phyloP scores from a whole-genome alignment of 2,888 invertebrate genomes.

The Drosophila leonis region DNA sequence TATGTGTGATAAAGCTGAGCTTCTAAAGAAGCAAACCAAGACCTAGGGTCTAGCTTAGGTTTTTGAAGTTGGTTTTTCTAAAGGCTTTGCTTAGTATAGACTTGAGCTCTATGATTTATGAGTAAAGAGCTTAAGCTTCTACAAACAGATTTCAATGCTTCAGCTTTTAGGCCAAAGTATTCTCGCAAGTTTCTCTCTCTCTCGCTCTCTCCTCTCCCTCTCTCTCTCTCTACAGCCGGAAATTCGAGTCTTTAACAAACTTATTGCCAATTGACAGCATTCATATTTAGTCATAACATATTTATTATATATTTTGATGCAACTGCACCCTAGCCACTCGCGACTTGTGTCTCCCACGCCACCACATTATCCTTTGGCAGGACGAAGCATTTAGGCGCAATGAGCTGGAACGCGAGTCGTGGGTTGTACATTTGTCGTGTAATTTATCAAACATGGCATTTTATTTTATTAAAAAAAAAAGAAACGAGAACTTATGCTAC shows the following conservation, averaged over 20 bases:
- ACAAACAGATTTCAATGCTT: not conserved
- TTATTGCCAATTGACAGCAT: not conserved
- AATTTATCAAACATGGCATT: slow-evolving; percentile 64
- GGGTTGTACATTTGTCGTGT: slow-evolving; percentile 57
- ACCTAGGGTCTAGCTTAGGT: not conserved
- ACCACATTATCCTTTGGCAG: slow-evolving; percentile 54
- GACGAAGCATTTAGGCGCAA: slow-evolving; percentile 59
- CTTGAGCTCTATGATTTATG: too few relatives aligned
- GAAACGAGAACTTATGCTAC: slow-evolving; percentile 34
- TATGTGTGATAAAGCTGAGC: not conserved
- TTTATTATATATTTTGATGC: slow-evolving; percentile 1
- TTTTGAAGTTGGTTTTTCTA: not conserved
- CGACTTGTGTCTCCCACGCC: slow-evolving; percentile 64
- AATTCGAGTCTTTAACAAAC: not conserved
- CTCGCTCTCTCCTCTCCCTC: not conserved
- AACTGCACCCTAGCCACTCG: not conserved
- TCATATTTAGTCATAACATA: not conserved
- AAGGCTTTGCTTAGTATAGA: not conserved
- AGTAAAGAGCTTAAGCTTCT: too few relatives aligned
- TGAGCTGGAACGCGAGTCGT: slow-evolving; percentile 60
- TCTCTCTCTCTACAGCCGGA: not conserved
- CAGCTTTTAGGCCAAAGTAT: not conserved
- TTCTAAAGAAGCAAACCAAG: not conserved
- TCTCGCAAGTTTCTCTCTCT: not conserved
- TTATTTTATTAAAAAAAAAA: slow-evolving; percentile 1